These are phyloP conservation scores for Dastarcus helophoroides DNA, from an alignment of 2,888 invertebrate genomes.

Conservation along the genomic window DNA sequence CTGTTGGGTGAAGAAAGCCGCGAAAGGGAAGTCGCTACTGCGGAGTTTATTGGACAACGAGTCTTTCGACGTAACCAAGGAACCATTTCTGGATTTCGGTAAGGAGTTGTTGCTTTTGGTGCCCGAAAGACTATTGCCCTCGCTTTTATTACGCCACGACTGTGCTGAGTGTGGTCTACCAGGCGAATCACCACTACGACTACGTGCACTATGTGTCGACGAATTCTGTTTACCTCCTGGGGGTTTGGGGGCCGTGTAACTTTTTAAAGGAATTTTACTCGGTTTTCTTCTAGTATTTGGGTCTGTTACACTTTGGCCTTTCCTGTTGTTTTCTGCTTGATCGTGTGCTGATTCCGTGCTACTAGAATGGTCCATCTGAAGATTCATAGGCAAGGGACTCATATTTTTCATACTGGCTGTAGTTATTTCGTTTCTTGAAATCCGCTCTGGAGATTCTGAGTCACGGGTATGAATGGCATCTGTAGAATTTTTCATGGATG, in stretches of 20 bases:
- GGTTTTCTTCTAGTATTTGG: constrained; percentile 45
- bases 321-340: constrained; percentile 37
- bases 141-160: constrained; percentile 33
- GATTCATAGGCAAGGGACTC: constrained; percentile 42
- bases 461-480: constrained; percentile 38
- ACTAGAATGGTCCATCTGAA: constrained; percentile 46
- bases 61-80: constrained; percentile 36
- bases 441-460: constrained; percentile 35
- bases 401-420: constrained; percentile 48
- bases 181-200: constrained; percentile 38
- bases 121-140: constrained; percentile 29
- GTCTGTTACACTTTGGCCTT: no score
- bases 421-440: constrained; percentile 36
- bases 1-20: constrained; percentile 27
- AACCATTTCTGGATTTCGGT: constrained; percentile 33
- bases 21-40: constrained; percentile 41
- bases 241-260: constrained; percentile 51
- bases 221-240: constrained; percentile 33
- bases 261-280: constrained; percentile 60
- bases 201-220: constrained; percentile 32
- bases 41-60: constrained; percentile 42
- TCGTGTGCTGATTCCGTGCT: constrained; percentile 55
- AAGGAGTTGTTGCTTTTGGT: constrained; percentile 31
- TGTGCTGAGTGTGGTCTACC: constrained; percentile 45
- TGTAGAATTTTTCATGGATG: constrained; percentile 20